phyloP scores from a whole-genome alignment of 2,113 vertebrate species.

The Camelus bactrianus region DNA sequence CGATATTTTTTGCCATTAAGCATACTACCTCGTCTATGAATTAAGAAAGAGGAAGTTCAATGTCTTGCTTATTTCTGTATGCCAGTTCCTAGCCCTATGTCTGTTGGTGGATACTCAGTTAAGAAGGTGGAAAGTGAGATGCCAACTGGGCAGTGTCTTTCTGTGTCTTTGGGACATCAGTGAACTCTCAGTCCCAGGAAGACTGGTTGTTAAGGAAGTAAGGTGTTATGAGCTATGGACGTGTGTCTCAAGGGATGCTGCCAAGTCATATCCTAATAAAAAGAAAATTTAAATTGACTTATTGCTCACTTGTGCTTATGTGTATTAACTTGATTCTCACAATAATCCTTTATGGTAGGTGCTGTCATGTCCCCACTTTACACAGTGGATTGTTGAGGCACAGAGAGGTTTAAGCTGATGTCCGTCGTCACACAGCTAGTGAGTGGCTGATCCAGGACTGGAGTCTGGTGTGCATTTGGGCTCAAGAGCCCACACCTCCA shows the following conservation, averaged over 20 bases:
- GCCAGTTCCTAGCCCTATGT: neutral
- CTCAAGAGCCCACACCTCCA: neutral
- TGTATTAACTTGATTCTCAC: neutral
- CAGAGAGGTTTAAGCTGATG: neutral
- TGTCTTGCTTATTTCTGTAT: neutral
- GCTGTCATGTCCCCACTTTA: neutral
- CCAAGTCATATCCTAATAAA: neutral
- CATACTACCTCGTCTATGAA: neutral
- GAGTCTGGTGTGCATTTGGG: neutral
- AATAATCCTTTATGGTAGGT: neutral
- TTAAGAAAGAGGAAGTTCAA: neutral
- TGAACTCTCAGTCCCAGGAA: neutral
- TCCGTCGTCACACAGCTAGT: neutral
- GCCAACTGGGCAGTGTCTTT: neutral
- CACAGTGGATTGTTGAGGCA: neutral
- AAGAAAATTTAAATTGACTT: neutral
- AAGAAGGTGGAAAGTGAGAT: neutral
- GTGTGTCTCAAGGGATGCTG: neutral
- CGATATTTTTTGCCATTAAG: neutral
- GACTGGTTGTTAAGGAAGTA: neutral
- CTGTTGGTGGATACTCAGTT: neutral
- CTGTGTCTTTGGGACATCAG: neutral
- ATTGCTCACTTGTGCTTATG: neutral
- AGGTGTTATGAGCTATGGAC: neutral
- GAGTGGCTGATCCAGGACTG: neutral